Evolutionary conservation across 2,888 invertebrate species (phyloP).

Genomic region (Drosophila macrospina): DNA sequence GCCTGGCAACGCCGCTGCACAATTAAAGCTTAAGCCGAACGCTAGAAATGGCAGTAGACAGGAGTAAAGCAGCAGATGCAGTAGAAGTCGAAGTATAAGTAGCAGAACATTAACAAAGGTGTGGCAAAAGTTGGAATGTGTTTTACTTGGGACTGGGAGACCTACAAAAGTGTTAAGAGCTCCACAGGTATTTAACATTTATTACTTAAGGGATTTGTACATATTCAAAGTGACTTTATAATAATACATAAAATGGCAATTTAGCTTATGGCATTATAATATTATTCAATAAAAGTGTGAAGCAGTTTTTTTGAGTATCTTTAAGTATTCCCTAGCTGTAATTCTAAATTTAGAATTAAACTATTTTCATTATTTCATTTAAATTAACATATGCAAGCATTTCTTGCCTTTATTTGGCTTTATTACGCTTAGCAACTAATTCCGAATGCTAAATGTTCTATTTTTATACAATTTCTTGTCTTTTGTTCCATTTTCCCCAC

Average conservation of each 20-base stretch:
- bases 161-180: constrained; percentile 26
- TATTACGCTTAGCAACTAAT: not conserved
- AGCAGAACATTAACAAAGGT: constrained; percentile 10
- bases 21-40: constrained; percentile 40
- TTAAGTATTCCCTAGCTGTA: too few species aligned
- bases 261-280: too few species aligned
- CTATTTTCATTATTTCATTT: too few species aligned
- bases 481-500: not conserved
- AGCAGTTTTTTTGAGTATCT: too few species aligned
- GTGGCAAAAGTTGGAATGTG: constrained; percentile 9
- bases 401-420: too few species aligned
- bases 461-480: not conserved
- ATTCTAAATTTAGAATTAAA: too few species aligned
- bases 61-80: constrained; percentile 7
- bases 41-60: constrained; percentile 18
- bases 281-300: too few species aligned
- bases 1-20: constrained; percentile 40
- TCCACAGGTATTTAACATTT: constrained; percentile 29
- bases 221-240: too few species aligned
- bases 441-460: not conserved
- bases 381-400: too few species aligned
- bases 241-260: too few species aligned
- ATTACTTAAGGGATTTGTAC: constrained; percentile 16
- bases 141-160: not conserved
- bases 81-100: not conserved